Evolutionary conservation across 1,140 invertebrate species (phyloP).

Genomic region (Elysia chlorotica): DNA sequence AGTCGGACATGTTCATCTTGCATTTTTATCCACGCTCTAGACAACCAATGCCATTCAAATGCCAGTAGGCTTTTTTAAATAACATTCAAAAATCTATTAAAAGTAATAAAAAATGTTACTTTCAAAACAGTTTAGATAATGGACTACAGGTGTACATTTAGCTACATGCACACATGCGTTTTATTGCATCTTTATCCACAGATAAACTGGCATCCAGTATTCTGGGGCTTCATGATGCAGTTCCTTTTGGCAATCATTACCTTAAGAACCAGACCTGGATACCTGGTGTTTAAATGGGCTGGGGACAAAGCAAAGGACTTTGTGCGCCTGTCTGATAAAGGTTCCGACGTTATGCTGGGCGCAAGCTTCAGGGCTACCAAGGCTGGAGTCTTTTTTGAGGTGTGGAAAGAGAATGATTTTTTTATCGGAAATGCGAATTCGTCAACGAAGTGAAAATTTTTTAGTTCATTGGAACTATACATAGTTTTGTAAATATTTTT

Average conservation of each 20-base stretch:
- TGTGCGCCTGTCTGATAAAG: constrained; percentile 76
- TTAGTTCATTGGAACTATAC: too few relatives aligned
- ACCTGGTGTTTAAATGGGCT: not conserved
- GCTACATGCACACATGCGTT: not conserved
- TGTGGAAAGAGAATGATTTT: too few relatives aligned
- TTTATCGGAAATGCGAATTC: too few relatives aligned
- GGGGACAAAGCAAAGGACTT: constrained; percentile 70
- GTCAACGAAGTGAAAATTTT: too few relatives aligned
- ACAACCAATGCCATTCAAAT: not conserved
- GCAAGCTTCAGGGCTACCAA: not conserved
- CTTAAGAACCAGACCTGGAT: not conserved
- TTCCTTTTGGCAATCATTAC: not conserved
- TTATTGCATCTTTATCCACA: too few relatives aligned
- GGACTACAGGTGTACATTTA: not conserved
- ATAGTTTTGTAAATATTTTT: too few relatives aligned
- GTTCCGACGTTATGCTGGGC: constrained; percentile 85
- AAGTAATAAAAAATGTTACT: not conserved
- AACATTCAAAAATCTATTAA: not conserved
- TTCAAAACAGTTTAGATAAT: not conserved
- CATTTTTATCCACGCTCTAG: not conserved
- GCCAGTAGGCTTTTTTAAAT: not conserved
- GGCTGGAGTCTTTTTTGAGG: too few relatives aligned
- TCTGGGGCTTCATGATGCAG: not conserved
- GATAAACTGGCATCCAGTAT: not conserved
- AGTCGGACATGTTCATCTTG: too few relatives aligned